These are phyloP conservation scores for Pituophis catenifer DNA, from an alignment of 2,113 vertebrate genomes.

Conservation along the genomic window DNA sequence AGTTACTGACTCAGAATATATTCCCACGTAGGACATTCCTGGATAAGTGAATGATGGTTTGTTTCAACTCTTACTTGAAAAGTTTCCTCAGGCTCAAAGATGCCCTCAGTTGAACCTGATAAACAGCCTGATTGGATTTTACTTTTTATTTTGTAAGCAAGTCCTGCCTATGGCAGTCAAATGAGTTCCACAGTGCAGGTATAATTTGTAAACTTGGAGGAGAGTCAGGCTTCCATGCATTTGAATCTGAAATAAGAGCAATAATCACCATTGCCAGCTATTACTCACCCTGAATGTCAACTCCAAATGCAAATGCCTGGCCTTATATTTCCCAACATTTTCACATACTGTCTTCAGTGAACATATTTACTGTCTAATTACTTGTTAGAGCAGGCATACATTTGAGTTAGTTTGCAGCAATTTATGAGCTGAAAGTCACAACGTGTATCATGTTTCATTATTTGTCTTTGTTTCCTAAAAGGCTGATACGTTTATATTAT, in stretches of 20 bases:
- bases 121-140: not conserved
- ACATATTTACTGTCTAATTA: not conserved
- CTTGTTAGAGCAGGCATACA: constrained; percentile 5
- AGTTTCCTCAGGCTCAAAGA: not conserved
- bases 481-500: constrained; percentile 1
- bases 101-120: constrained; percentile 9
- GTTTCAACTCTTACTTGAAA: not conserved
- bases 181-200: not conserved
- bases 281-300: not conserved
- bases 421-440: not conserved
- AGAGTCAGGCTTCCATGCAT: not conserved
- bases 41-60: not conserved
- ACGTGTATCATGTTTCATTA: not conserved
- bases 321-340: not conserved
- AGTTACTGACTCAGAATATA: not conserved
- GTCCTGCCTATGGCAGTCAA: not conserved
- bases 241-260: constrained; percentile 23
- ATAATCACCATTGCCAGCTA: constrained; percentile 21
- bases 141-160: constrained; percentile 6
- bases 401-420: constrained; percentile 4
- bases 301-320: constrained; percentile 3
- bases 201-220: constrained; percentile 15
- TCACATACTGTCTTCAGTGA: not conserved
- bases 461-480: not conserved
- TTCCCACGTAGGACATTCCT: too few species aligned